Evolutionary conservation across 1,140 invertebrate genomes (phyloP), one percentile per base, ranked within the genome.

Genomic region (Drosophila equinoxialis): DNA sequence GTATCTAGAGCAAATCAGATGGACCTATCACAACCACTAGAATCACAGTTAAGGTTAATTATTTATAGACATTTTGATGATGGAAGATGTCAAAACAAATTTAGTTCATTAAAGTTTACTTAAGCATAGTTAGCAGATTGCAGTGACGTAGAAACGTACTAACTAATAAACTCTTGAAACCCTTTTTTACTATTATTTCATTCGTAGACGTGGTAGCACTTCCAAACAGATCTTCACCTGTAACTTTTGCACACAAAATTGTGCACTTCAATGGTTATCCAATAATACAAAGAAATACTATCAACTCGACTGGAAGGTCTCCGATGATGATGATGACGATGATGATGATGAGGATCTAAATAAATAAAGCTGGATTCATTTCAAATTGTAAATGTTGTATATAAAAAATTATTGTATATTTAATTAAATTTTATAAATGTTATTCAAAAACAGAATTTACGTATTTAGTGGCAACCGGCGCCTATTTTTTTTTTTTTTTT

Each of bases 151-250:
- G 5, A 30, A 30, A 30, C 30, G 6, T 6, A 30, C 6, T 1
- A 30, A 30, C 6, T 30, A 3, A 11, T 3, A 11, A 37, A 37
- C 1, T 10, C 8, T 37, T 37, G 8, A 37, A 11, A 11, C 0
- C 41, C 62, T 54, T 11, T 3, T 39, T 39, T 13, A 5, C 37
- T 11, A 4, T 30, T 23, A 3, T 8, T 20, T 48, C 23, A 65
- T n/a, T 6, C 2, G 17, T 54, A 92, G 91, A 60, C 79, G 86
- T 23, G 83, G 87, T 55, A 91, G 91, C 60, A 71, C 79, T 5
- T 91, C 91, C 3, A 90, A 91, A 51, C 90, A 90, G 35, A 65
- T 92, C 7, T 92, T 91, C 39, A 91, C 83, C 51, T 92, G 91
- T 33, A 91, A 91, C 57, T 92, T 92, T 57, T 92, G 91, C 60